A percentile compares a stretch with the other conserved stretches of the same genome.
These are phyloP conservation scores for Pollachius pollachius DNA, from an alignment of 2,113 vertebrate species.

Conservation along the genomic window DNA sequence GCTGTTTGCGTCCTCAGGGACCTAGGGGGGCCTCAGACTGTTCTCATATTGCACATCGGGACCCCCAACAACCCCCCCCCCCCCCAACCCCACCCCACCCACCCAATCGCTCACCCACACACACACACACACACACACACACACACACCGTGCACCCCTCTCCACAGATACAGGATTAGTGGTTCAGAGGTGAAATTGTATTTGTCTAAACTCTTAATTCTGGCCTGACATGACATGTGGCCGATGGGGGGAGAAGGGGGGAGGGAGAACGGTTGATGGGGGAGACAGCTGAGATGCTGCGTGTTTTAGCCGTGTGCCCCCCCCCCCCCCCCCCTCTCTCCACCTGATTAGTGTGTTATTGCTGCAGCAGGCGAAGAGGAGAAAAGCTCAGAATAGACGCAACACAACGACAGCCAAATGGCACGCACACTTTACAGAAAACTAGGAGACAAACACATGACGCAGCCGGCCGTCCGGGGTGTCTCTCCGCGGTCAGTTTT, in stretches of 20 bases:
- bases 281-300: slow-evolving; percentile 13
- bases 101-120: slow-evolving; percentile 1
- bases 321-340: slow-evolving; percentile 6
- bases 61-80: background rate
- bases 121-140: slow-evolving; percentile 8
- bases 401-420: no score
- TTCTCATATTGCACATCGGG: slow-evolving; percentile 39
- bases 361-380: no score
- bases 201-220: slow-evolving; percentile 52
- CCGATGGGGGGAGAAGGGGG: slow-evolving; percentile 1
- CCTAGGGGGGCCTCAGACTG: slow-evolving; percentile 32
- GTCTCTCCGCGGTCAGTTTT: no score
- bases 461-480: no score
- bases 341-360: no score
- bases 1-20: slow-evolving; percentile 22
- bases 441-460: no score
- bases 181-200: slow-evolving; percentile 47
- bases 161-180: slow-evolving; percentile 36
- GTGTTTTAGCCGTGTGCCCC: background rate
- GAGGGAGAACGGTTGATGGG: slow-evolving; percentile 3
- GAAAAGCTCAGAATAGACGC: no score
- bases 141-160: background rate
- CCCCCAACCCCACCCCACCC: background rate
- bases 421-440: no score
- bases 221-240: slow-evolving; percentile 33